A percentile compares a stretch with the other conserved stretches of the same genome.
phyloP scores from a whole-genome alignment of 2,888 invertebrate species.

The Elysia crispata region DNA sequence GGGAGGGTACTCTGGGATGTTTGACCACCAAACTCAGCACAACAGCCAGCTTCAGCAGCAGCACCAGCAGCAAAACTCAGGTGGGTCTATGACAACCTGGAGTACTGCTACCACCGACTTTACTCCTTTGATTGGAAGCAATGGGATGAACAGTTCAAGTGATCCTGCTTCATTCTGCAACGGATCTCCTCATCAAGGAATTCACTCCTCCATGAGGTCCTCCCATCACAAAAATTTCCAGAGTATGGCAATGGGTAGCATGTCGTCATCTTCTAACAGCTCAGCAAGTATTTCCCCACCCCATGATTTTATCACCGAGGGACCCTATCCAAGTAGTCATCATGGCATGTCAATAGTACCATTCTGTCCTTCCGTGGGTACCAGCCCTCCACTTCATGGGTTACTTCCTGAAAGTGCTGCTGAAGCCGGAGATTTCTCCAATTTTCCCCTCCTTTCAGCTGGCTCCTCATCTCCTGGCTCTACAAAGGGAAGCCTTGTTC shows the following conservation, averaged over 20 bases:
- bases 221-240: conserved; percentile 28
- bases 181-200: too few relatives aligned
- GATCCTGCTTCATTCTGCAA: conserved; percentile 18
- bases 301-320: conserved; percentile 40
- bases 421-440: conserved; percentile 39
- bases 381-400: neutral
- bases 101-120: conserved; percentile 41
- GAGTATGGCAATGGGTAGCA: conserved; percentile 39
- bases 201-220: too few relatives aligned
- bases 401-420: too few relatives aligned
- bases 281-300: conserved; percentile 42
- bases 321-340: conserved; percentile 33
- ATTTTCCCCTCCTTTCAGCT: conserved; percentile 42
- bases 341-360: conserved; percentile 27
- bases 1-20: conserved; percentile 37
- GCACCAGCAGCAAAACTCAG: neutral
- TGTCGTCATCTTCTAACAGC: conserved; percentile 41
- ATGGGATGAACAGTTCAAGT: conserved; percentile 14
- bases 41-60: conserved; percentile 1
- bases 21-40: conserved; percentile 35
- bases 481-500: conserved; percentile 44
- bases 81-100: conserved; percentile 33
- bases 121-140: conserved; percentile 11
- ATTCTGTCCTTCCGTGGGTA: conserved; percentile 6
- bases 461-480: conserved; percentile 24